These are phyloP conservation scores for Gymnoscopelus braueri DNA, from an alignment of 2,797 vertebrate species.

Conservation along the genomic window DNA sequence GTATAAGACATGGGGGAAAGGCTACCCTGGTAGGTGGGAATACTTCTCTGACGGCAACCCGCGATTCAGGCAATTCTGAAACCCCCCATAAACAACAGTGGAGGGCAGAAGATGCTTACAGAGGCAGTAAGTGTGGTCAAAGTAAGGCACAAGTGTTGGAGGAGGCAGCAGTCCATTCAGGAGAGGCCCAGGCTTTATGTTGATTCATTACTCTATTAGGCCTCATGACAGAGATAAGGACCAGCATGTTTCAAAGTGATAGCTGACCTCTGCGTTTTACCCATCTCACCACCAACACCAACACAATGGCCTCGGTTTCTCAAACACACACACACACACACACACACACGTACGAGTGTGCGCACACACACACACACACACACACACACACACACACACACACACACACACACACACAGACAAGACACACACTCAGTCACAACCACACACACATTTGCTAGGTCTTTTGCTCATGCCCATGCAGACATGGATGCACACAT, in stretches of 20 bases:
- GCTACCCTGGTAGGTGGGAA: conserved; percentile 69
- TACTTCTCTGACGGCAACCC: conserved; percentile 57
- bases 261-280: conserved; percentile 80
- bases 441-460: neutral
- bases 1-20: conserved; percentile 27
- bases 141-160: conserved; percentile 60
- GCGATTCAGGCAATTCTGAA: conserved; percentile 67
- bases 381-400: neutral
- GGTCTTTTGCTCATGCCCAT: neutral
- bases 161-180: conserved; percentile 55
- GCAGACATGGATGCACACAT: neutral
- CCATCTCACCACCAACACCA: conserved; percentile 49
- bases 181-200: conserved; percentile 68
- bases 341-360: neutral
- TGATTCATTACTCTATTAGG: conserved; percentile 83
- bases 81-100: conserved; percentile 60
- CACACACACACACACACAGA: neutral
- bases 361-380: neutral
- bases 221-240: conserved; percentile 80
- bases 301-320: conserved; percentile 49
- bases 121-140: conserved; percentile 64
- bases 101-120: conserved; percentile 71
- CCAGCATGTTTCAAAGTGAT: conserved; percentile 82
- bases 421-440: conserved; percentile 8
- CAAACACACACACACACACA: conserved; percentile 30